These are phyloP conservation scores for Carcharodon carcharias DNA, from an alignment of 2,797 vertebrate species.

Conservation along the genomic window DNA sequence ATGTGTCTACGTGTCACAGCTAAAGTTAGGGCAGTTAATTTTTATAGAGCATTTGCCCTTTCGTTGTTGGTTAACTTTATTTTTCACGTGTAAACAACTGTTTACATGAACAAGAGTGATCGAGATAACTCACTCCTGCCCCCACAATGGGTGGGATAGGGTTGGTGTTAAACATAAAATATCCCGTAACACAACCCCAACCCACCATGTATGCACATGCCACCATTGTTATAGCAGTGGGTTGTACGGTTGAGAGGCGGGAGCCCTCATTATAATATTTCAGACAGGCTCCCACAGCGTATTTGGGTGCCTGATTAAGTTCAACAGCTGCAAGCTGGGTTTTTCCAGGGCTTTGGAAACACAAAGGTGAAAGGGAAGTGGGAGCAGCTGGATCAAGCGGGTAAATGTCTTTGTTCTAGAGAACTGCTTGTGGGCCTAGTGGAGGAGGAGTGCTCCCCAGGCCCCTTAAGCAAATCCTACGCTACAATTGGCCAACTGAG, in stretches of 20 bases:
- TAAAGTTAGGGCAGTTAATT: neutral
- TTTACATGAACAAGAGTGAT: neutral
- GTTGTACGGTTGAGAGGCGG: too few relatives aligned
- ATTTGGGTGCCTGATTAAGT: neutral
- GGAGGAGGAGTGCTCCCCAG: neutral
- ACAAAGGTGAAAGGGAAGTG: neutral
- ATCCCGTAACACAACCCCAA: too few relatives aligned
- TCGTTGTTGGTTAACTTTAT: neutral
- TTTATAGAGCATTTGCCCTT: neutral
- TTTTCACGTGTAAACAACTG: neutral
- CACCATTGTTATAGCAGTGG: too few relatives aligned
- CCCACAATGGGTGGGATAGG: too few relatives aligned
- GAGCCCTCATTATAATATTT: too few relatives aligned
- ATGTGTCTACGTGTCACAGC: neutral
- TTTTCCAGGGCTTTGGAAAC: neutral
- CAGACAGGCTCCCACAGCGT: neutral
- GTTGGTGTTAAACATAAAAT: too few relatives aligned
- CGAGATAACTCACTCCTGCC: too few relatives aligned
- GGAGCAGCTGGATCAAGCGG: neutral
- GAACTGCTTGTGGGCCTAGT: neutral
- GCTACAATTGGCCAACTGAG: too few relatives aligned
- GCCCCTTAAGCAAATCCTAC: too few relatives aligned
- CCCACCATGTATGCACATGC: too few relatives aligned
- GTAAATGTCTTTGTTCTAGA: neutral
- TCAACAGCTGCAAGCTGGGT: too few relatives aligned